phyloP scores from a whole-genome alignment of 2,888 invertebrate genomes.

The Xestia rhomboidea region DNA sequence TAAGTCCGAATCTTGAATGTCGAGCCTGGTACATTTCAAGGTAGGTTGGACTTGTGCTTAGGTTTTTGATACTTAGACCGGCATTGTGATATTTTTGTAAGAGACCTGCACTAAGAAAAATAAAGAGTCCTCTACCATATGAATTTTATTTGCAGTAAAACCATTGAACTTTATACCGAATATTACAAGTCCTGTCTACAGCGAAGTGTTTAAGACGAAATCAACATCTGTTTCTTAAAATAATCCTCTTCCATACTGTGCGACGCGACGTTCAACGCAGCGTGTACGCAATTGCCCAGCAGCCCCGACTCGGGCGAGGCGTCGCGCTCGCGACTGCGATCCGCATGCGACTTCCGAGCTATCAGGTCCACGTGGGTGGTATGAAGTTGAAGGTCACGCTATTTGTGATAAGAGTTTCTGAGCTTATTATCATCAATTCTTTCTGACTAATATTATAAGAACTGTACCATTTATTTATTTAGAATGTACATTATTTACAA shows the following conservation, averaged over 20 bases:
- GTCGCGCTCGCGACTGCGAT: slow-evolving; percentile 54
- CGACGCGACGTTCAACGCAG: slow-evolving; percentile 67
- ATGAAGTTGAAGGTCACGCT: slow-evolving; percentile 22
- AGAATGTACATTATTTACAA: too few species aligned
- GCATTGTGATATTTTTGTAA: background rate
- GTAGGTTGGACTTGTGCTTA: background rate
- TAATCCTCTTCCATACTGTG: slow-evolving; percentile 54
- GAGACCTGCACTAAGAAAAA: background rate
- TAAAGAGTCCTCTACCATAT: background rate
- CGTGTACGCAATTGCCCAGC: slow-evolving; percentile 74
- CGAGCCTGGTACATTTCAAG: background rate
- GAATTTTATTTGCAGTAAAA: background rate
- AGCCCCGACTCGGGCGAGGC: slow-evolving; percentile 38
- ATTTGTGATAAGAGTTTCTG: background rate
- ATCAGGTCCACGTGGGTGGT: background rate
- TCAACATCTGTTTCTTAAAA: background rate
- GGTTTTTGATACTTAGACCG: background rate
- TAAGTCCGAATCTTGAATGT: background rate
- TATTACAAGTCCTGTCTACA: background rate
- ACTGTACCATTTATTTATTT: too few species aligned
- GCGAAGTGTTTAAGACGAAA: background rate
- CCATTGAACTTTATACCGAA: too few species aligned
- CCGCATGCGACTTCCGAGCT: slow-evolving; percentile 36
- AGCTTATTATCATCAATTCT: background rate
- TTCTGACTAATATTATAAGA: background rate